Evolutionary conservation across 2,888 invertebrate genomes (phyloP).

Genomic region (Lordiphosa andalusiaca): DNA sequence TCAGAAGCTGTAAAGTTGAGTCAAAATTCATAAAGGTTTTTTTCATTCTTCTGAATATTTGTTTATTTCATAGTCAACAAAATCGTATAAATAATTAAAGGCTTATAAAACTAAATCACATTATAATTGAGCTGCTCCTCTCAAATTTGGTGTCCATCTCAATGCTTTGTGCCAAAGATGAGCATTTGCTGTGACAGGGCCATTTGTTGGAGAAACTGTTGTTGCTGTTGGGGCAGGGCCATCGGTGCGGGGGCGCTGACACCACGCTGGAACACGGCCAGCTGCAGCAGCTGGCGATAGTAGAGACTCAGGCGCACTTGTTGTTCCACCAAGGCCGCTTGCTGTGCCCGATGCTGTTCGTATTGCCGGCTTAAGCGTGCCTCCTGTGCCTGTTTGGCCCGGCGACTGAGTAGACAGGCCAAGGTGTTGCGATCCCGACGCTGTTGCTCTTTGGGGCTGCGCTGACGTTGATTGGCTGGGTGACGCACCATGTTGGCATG

Average conservation of each 20-base stretch:
- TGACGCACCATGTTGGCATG: constrained; percentile 69
- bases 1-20: too few species aligned
- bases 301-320: constrained; percentile 62
- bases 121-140: not conserved
- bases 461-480: constrained; percentile 8
- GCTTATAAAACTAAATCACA: not conserved
- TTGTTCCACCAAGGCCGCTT: constrained; percentile 52
- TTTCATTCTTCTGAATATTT: not conserved
- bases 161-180: constrained; percentile 47
- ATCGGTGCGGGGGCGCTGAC: not conserved
- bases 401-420: constrained; percentile 67
- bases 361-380: constrained; percentile 58
- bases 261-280: constrained; percentile 48
- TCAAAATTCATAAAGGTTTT: too few species aligned
- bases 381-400: constrained; percentile 67
- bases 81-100: not conserved
- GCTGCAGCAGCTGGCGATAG: constrained; percentile 63
- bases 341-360: constrained; percentile 42
- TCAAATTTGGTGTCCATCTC: not conserved
- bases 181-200: constrained; percentile 56
- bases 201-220: constrained; percentile 62
- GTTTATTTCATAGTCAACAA: not conserved
- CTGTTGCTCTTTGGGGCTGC: constrained; percentile 72
- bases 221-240: constrained; percentile 52
- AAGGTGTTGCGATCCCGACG: constrained; percentile 69